Conservation (phyloP, 2,797 vertebrate species). For the Cryptoprocta ferox region DNA sequence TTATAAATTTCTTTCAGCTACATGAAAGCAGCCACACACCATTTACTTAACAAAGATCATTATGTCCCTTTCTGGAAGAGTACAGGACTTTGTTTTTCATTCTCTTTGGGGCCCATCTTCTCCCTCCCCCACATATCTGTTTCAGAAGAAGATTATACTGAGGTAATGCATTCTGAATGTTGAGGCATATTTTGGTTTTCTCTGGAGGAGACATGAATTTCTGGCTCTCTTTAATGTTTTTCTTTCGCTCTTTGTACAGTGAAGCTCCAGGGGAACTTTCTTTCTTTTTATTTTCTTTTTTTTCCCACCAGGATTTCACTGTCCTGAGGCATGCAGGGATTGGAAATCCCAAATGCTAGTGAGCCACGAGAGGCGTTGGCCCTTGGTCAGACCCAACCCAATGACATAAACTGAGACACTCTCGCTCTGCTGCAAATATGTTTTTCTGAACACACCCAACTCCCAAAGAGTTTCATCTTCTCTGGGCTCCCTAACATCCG, state of each 20-base stretch:
- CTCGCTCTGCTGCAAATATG: conserved; percentile 47
- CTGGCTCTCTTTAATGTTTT: not conserved
- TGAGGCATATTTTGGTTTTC: not conserved
- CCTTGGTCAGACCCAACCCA: conserved; percentile 52
- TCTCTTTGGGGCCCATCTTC: not conserved
- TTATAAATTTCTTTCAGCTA: not conserved
- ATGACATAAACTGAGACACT: conserved; percentile 65
- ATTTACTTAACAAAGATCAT: not conserved
- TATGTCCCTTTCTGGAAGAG: not conserved
- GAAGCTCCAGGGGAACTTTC: not conserved
- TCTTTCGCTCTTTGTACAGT: conserved; percentile 56
- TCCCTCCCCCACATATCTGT: not conserved
- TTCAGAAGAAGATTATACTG: not conserved
- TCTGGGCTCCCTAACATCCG: not conserved
- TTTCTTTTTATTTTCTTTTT: not conserved
- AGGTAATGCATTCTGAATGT: not conserved
- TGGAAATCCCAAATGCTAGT: conserved; percentile 41
- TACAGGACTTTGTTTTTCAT: not conserved
- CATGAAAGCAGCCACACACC: not conserved
- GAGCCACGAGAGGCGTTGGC: conserved; percentile 31
- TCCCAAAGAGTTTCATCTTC: conserved; percentile 29
- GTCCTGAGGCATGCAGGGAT: not conserved
- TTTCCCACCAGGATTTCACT: not conserved
- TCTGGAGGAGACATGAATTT: not conserved
- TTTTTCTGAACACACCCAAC: conserved; percentile 72